Evolutionary conservation across 2,113 vertebrate species (phyloP), one percentile per base, ranked within the genome.

Genomic region (Neogale vison): DNA sequence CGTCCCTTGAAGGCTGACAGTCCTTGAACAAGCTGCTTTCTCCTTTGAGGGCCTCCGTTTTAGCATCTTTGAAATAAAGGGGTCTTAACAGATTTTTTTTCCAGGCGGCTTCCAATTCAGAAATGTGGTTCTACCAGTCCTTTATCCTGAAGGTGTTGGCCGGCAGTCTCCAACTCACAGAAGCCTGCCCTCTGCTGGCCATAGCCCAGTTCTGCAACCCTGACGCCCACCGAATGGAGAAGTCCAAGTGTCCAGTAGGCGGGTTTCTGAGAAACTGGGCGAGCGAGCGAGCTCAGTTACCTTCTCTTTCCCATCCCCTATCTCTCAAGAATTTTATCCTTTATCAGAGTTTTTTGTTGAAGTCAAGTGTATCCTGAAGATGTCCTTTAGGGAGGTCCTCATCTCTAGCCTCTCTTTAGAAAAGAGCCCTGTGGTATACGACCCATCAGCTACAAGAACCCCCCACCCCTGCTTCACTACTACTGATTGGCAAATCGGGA

Each of bases 151-250:
- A 81, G 42, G 76, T 24, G 36, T 65, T 52, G 55, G 23, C 20
- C 6, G 14, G 26, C 39, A 26, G 59, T 15, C 59, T 90, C 69
- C n/a, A 24, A 13, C 24, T 86, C 67, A 0, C 1, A 1, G 57
- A 89, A 79, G 92, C 34, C 76, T 96, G 83, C 87, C 52, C 89
- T 90, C 96, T 93, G 82, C 94, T 90, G 90, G 59, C 13, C 17
- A 0, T 31, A 39, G 31, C 1, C 11, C 21, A 4, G 42, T 29
- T 3, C 85, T 57, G 50, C 69, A 74, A 5, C 71, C 45, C 72
- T 82, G 59, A 55, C 6, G 1, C 17, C 18, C 39, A 34, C 15
- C 45, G 14, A 8, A 4, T 11, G 1, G 13, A 12, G 34, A 71
- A 23, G 12, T 21, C 24, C 52, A 63, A 36, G 11, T 4, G 6